Percentiles rank a stretch among this genome's conserved stretches.
phyloP scores from a whole-genome alignment of 2,888 invertebrate genomes.

The Resseliella maxima region DNA sequence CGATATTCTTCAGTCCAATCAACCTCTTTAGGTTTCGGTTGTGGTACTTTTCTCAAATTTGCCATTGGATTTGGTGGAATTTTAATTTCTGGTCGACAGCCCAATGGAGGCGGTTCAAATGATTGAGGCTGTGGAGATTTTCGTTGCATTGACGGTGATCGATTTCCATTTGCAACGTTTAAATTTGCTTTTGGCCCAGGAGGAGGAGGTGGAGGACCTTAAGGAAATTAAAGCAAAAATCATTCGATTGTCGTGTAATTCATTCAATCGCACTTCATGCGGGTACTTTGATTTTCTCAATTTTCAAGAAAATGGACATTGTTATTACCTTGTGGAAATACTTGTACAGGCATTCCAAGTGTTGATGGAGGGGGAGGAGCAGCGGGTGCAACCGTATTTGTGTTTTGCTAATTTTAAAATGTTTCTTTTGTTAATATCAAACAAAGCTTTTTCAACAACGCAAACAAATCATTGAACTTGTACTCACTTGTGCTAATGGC shows the following conservation, averaged over 20 bases:
- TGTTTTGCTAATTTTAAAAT: slow-evolving; percentile 58
- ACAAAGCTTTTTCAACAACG: background rate
- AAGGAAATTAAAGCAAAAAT: no score
- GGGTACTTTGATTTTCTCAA: no score
- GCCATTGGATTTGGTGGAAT: slow-evolving; percentile 80
- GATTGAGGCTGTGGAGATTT: slow-evolving; percentile 69
- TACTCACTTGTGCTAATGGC: slow-evolving; percentile 65
- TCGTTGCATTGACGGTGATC: slow-evolving; percentile 60
- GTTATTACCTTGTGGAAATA: slow-evolving; percentile 72
- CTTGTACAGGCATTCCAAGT: slow-evolving; percentile 75
- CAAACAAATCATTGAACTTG: no score
- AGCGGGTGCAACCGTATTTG: slow-evolving; percentile 70
- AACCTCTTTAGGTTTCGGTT: slow-evolving; percentile 74
- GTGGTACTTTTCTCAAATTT: slow-evolving; percentile 76
- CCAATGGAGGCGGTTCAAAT: slow-evolving; percentile 68
- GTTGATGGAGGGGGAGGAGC: slow-evolving; percentile 72
- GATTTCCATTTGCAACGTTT: slow-evolving; percentile 59
- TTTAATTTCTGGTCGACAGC: slow-evolving; percentile 79
- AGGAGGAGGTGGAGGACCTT: slow-evolving; percentile 66
- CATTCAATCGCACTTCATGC: no score
- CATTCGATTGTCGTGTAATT: no score
- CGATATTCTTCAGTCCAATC: slow-evolving; percentile 72
- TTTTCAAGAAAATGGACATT: no score
- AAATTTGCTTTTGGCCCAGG: slow-evolving; percentile 60
- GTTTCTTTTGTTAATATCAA: background rate